Base-by-base conservation (phyloP, 2,113 vertebrate genomes). In the Psophia crepitans region DNA sequence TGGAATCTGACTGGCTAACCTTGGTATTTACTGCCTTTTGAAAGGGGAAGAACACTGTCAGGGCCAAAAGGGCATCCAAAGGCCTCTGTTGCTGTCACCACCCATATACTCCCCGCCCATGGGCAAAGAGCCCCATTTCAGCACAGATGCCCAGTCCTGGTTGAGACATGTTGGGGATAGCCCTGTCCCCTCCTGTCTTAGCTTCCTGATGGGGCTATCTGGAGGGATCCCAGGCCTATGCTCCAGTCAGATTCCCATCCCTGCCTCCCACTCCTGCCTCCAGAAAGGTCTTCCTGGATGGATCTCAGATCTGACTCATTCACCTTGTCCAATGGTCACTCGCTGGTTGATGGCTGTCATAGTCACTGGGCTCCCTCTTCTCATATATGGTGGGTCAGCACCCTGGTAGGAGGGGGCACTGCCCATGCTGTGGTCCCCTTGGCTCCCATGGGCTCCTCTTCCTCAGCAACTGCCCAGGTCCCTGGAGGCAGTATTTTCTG, bases 331-430 rank as follows among this genome's bases (percentile, higher is more conserved):
- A 0, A 12, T 51, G 21, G 22, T 53, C 30, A 44, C 6, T 0
- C 5, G 6, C 5, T 84, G 56, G 23, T 28, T 64, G 73, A 27
- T 14, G 22, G 12, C 33, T 83, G 12, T 54, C 30, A 15, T 12
- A n/a, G 32, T 28, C 82, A 58, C 11, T 0, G 0, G 63, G 24
- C 4, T 64, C 9, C 7, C 41, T 61, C 26, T 35, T 77, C 39
- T 80, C 64, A 74, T 64, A 14, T n/a, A 43, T 51, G 28, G 28
- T 63, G 26, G 23, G 32, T n/a, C 68, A 80, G 20, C n/a, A 48
- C 8, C 2, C 8, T 80, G n/a, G 22, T 13, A 61, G 69, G n/a
- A 74, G n/a, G 65, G 17, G 11, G 20, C 14, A 12, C 27, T 75
- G 64, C 20, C 15, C 27, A 2, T 74, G 49, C 54, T 26, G 8